phyloP scores from a whole-genome alignment of 2,797 vertebrate genomes.

The Anguilla marmorata region DNA sequence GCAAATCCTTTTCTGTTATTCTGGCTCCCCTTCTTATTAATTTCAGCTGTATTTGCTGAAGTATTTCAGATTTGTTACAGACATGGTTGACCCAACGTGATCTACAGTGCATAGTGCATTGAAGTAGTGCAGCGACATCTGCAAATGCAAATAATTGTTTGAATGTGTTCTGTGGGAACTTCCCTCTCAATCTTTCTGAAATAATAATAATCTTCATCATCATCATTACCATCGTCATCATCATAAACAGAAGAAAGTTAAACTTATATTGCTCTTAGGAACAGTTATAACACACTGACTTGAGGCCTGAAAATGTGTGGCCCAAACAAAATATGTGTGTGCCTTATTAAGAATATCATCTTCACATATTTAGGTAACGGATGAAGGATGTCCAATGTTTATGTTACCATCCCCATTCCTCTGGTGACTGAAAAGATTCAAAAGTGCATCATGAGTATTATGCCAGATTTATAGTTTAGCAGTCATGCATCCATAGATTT shows the following conservation, averaged over 20 bases:
- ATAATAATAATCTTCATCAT: background rate
- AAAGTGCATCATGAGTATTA: conserved; percentile 10
- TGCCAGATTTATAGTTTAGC: background rate
- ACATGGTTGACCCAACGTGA: conserved; percentile 22
- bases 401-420: conserved; percentile 7
- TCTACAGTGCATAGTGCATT: background rate
- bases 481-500: background rate
- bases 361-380: background rate
- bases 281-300: background rate
- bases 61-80: background rate
- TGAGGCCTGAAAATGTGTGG: background rate
- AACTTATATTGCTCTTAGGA: background rate
- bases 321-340: background rate
- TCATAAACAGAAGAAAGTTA: too few relatives aligned
- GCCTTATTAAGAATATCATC: background rate
- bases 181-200: too few relatives aligned
- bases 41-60: background rate
- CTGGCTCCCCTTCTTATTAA: background rate
- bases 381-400: background rate
- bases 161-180: background rate
- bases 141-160: background rate
- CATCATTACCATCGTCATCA: background rate
- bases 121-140: background rate
- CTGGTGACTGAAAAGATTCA: conserved; percentile 15
- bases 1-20: conserved; percentile 14